Evolutionary conservation across 1,140 invertebrate genomes (phyloP).

Genomic region (Drosophila seguyi): DNA sequence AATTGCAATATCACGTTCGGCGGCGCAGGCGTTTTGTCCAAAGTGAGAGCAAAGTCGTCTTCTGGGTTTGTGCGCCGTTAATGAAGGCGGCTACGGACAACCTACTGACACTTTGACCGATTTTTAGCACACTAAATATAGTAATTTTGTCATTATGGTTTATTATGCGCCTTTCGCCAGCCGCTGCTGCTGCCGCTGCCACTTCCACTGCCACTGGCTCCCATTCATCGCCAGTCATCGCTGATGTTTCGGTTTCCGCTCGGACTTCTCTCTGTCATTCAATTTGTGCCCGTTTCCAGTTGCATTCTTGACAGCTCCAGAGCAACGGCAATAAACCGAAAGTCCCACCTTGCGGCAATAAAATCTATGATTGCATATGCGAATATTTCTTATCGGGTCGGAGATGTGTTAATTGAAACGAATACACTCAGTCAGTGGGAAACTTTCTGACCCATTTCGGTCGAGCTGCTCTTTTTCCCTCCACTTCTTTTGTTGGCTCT

Average conservation of each 20-base stretch:
- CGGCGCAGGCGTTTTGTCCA: slow-evolving; percentile 46
- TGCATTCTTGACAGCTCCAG: slow-evolving; percentile 63
- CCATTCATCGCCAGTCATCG: slow-evolving; percentile 17
- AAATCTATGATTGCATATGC: slow-evolving; percentile 40
- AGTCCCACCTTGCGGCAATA: neutral
- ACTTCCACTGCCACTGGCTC: slow-evolving; percentile 4
- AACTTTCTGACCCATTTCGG: slow-evolving; percentile 67
- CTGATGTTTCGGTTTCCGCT: slow-evolving; percentile 23
- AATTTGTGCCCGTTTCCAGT: slow-evolving; percentile 61
- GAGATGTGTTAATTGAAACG: slow-evolving; percentile 67
- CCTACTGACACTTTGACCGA: slow-evolving; percentile 82
- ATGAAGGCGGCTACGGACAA: slow-evolving; percentile 69
- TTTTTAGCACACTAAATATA: slow-evolving; percentile 82
- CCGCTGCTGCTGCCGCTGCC: slow-evolving; percentile 5
- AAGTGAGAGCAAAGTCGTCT: slow-evolving; percentile 60
- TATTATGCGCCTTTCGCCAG: slow-evolving; percentile 74
- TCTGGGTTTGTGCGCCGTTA: slow-evolving; percentile 40
- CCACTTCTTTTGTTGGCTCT: slow-evolving; percentile 23
- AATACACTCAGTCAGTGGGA: slow-evolving; percentile 41
- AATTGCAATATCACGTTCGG: slow-evolving; percentile 74
- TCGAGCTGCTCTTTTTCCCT: slow-evolving; percentile 29
- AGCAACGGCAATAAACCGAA: slow-evolving; percentile 10
- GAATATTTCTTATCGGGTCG: slow-evolving; percentile 36
- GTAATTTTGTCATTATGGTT: slow-evolving; percentile 80
- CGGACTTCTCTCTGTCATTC: slow-evolving; percentile 16